Conservation (phyloP, 2,888 invertebrate genomes). For the Corbicula japonica region DNA sequence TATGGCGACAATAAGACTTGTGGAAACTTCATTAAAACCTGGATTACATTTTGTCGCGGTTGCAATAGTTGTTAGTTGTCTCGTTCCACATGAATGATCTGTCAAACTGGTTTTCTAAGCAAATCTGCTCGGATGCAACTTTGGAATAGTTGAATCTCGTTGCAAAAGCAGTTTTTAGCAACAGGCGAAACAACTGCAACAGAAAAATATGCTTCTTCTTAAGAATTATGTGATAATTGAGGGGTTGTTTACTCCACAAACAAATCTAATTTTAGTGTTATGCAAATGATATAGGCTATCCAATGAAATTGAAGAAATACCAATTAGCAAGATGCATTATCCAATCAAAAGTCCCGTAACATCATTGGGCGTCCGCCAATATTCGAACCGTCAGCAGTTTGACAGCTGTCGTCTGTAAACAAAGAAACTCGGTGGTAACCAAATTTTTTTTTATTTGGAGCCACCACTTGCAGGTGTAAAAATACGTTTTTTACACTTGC, state of each 20-base stretch:
- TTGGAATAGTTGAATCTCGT: too few species aligned
- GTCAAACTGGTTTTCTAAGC: constrained; percentile 43
- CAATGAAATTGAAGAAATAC: constrained; percentile 49
- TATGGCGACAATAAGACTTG: too few species aligned
- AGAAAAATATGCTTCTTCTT: too few species aligned
- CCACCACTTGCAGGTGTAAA: constrained; percentile 20
- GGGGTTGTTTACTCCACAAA: constrained; percentile 63
- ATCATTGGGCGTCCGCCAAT: constrained; percentile 70
- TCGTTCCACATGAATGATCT: constrained; percentile 51
- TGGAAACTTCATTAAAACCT: too few species aligned
- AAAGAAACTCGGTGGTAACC: constrained; percentile 42
- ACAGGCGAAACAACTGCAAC: too few species aligned
- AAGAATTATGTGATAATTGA: too few species aligned
- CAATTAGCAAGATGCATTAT: constrained; percentile 48
- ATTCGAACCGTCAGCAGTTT: constrained; percentile 70
- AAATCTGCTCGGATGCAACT: too few species aligned
- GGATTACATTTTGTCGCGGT: constrained; percentile 18
- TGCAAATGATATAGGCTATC: constrained; percentile 58
- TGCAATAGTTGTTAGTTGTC: constrained; percentile 24
- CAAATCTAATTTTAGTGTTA: constrained; percentile 65
- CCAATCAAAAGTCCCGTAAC: constrained; percentile 68
- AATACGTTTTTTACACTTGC: constrained; percentile 23
- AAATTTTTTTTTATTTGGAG: constrained; percentile 21
- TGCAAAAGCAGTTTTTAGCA: too few species aligned
- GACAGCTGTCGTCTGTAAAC: constrained; percentile 75